phyloP scores from a whole-genome alignment of 2,888 invertebrate species.

The Parnassius apollo region DNA sequence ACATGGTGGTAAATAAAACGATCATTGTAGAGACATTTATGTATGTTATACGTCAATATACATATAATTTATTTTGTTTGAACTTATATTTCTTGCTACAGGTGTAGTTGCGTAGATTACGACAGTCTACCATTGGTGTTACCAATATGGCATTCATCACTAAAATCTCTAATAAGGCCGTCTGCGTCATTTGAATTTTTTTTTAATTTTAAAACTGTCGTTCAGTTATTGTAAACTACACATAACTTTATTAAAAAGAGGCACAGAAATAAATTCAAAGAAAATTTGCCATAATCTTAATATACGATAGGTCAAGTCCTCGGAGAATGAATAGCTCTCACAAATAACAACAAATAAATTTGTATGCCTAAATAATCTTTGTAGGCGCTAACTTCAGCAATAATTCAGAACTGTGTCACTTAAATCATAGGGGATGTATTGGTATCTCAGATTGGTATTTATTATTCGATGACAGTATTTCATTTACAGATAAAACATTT shows the following conservation, averaged over 20 bases:
- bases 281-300: conserved; percentile 2
- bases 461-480: conserved; percentile 6
- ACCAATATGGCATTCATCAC: conserved; percentile 17
- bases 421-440: not conserved
- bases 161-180: conserved; percentile 4
- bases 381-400: conserved; percentile 10
- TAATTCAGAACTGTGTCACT: conserved; percentile 10
- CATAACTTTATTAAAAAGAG: not conserved
- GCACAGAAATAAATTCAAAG: not conserved
- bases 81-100: not conserved
- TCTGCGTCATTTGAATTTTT: not conserved
- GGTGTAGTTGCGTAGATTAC: not conserved
- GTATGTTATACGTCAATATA: not conserved
- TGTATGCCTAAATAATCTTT: conserved; percentile 14
- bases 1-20: conserved; percentile 18
- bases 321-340: conserved; percentile 13
- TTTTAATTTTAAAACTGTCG: not conserved
- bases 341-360: conserved; percentile 16
- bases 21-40: conserved; percentile 2
- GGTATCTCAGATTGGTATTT: conserved; percentile 5
- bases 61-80: conserved; percentile 7
- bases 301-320: conserved; percentile 12
- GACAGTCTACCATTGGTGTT: conserved; percentile 9
- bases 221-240: not conserved
- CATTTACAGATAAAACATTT: conserved; percentile 3